Evolutionary conservation across 2,888 invertebrate genomes (phyloP), one percentile per base, ranked within the genome.

Genomic region (Nudaria mundana): DNA sequence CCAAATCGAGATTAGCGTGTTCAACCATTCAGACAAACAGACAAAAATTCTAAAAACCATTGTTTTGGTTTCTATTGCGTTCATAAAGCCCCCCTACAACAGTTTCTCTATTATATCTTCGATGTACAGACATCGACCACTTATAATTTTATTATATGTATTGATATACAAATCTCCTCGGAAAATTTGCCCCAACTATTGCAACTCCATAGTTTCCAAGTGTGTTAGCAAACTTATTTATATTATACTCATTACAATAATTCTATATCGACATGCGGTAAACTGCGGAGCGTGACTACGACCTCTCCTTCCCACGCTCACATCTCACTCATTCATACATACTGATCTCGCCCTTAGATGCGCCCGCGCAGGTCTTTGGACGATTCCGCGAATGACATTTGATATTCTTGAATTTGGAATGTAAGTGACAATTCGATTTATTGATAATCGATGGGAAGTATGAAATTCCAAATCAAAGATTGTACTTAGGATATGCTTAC

Each of bases 241-340:
- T 76, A 76, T 67, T 69, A 65, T 70, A 68, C 73, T 76, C 76
- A 76, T 78, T 78, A 76, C 74, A 53, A 71, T 75, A 75, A 72
- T 63, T 74, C 64, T 56, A 52, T 56, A 71, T 73, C 70, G 76
- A 63, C 63, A 61, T 54, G 63, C 71, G 65, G 70, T 78, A 76
- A 78, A 78, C 70, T 68, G 61, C 60, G 39, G 46, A 76, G 65
- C 78, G 78, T 78, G 47, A 47, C 45, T 40, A 22, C 31, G 39
- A 32, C 23, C 40, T 59, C 57, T 60, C 59, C 5, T 46, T 60
- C 59, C 40, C 42, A 46, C 52, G 34, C 36, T 48, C 28, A 44
- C 10, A 24, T 24, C 29, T 20, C 23, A 55, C 55, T 50, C 56
- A 33, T 29, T 52, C 52, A 38, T 41, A 38, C 44, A 48, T 55